Percentiles rank a stretch among this genome's conserved stretches.
Evolutionary conservation across 1,140 invertebrate genomes (phyloP).

Genomic region (Drosophila sp.): DNA sequence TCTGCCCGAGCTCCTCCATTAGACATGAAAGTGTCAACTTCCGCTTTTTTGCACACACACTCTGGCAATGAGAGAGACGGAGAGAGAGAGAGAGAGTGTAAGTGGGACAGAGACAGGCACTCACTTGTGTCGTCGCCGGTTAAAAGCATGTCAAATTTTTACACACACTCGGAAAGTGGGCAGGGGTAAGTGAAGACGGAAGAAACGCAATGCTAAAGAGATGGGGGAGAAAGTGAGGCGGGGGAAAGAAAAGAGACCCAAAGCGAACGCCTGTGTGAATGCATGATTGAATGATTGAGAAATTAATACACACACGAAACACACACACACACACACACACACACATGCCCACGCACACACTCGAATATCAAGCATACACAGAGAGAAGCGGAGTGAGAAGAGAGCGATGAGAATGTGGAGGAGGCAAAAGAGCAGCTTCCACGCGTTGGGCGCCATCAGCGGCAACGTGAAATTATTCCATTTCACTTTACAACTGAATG

Average conservation of each 20-base stretch:
- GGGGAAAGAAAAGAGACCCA: conserved; percentile 10
- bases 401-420: background rate
- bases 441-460: conserved; percentile 55
- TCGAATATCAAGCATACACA: conserved; percentile 13
- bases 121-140: conserved; percentile 58
- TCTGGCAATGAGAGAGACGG: background rate
- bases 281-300: conserved; percentile 82
- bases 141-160: conserved; percentile 81
- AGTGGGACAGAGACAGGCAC: conserved; percentile 13
- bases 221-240: background rate
- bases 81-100: background rate
- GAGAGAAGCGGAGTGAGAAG: background rate
- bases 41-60: conserved; percentile 57
- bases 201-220: background rate
- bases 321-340: conserved; percentile 21
- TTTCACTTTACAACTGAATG: conserved; percentile 83
- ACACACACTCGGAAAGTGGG: conserved; percentile 47
- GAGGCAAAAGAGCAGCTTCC: background rate
- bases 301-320: conserved; percentile 70
- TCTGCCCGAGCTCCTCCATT: conserved; percentile 64
- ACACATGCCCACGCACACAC: conserved; percentile 17
- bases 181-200: conserved; percentile 7
- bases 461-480: conserved; percentile 80
- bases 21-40: conserved; percentile 78
- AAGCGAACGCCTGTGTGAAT: conserved; percentile 60